A percentile compares a stretch with the other conserved stretches of the same genome.
phyloP scores from a whole-genome alignment of 2,888 invertebrate species.

The Lasioglossum vierecki region DNA sequence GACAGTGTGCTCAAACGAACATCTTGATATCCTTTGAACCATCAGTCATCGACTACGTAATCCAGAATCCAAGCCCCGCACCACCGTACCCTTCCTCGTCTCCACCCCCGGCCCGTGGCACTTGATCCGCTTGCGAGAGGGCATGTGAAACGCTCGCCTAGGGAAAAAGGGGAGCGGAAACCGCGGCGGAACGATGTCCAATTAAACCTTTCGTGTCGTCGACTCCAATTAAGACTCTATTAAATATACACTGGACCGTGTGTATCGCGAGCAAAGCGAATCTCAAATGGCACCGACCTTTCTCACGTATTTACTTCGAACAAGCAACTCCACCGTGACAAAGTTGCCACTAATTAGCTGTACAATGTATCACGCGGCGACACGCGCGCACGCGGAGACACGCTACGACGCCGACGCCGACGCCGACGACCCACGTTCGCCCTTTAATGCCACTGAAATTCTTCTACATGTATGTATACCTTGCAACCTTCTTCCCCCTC shows the following conservation, averaged over 20 bases:
- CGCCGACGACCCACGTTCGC: slow-evolving; percentile 18
- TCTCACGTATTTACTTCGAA: slow-evolving; percentile 68
- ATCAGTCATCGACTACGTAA: slow-evolving; percentile 62
- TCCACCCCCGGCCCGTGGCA: not conserved
- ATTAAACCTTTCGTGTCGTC: slow-evolving; percentile 72
- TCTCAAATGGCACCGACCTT: slow-evolving; percentile 67
- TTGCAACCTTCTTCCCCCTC: not conserved
- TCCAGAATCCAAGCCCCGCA: slow-evolving; percentile 13
- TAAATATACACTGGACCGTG: slow-evolving; percentile 70
- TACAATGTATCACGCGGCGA: slow-evolving; percentile 55
- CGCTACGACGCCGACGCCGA: not conserved
- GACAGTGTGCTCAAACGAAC: slow-evolving; percentile 55
- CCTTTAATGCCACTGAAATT: slow-evolving; percentile 24
- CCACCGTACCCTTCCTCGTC: not conserved
- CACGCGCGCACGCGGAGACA: slow-evolving; percentile 40
- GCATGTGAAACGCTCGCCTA: slow-evolving; percentile 23
- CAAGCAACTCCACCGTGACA: slow-evolving; percentile 70
- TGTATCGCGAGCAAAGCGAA: slow-evolving; percentile 71
- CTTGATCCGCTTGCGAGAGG: slow-evolving; percentile 27
- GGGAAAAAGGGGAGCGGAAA: slow-evolving; percentile 41
- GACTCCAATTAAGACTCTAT: slow-evolving; percentile 75
- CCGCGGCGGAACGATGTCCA: slow-evolving; percentile 68
- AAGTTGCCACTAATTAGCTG: slow-evolving; percentile 71
- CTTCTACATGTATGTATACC: not conserved
- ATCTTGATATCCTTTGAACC: slow-evolving; percentile 65